Base-by-base conservation (phyloP, 2,797 vertebrate species). In the Crax fasciolata region DNA sequence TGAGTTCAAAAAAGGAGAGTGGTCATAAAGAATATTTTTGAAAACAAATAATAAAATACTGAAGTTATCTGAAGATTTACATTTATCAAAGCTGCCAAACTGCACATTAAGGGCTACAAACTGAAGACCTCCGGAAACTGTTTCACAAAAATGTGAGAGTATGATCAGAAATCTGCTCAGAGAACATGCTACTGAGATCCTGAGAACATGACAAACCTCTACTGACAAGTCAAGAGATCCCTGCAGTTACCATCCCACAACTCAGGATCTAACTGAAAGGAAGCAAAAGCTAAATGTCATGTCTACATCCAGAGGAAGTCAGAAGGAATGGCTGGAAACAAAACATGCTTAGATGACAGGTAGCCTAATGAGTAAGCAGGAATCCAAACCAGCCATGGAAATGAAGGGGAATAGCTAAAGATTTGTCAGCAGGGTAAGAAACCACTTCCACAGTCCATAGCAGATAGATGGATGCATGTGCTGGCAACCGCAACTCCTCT, bases 181-280 rank as follows among this genome's bases (percentile, higher is more conserved):
- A 52, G 49, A 59, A 73, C 32, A 44, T 2, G 30, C 15, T 43
- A 75, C 39, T 4, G 30, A 83, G 81, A 74, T 35, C 14, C 38
- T 3, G 28, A 78, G 66, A 78, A 84, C 10, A 43, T 5, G 27
- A 84, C 16, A 30, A 65, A 76, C 49, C 62, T 84, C 80, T 46
- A 13, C 77, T 65, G 77, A 75, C 39, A 62, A 88, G 43, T 41
- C 88, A 90, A 89, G 54, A 90, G 76, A 66, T 55, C 35, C 71
- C 80, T 87, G 84, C 62, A 81, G 84, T 24, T 48, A 54, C 73
- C 80, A 84, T 49, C 58, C 79, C 79, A 90, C 57, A 83, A n/a
- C 30, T 75, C 79, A 41, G 17, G 28, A 48, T 14, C 83, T 66
- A 57, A 87, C 66, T 81, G 77, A 32, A 75, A 70, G 75, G 73